Percentiles rank a stretch among this genome's conserved stretches.
Evolutionary conservation across 2,888 invertebrate species (phyloP).

Genomic region (Agonopterix arenella): DNA sequence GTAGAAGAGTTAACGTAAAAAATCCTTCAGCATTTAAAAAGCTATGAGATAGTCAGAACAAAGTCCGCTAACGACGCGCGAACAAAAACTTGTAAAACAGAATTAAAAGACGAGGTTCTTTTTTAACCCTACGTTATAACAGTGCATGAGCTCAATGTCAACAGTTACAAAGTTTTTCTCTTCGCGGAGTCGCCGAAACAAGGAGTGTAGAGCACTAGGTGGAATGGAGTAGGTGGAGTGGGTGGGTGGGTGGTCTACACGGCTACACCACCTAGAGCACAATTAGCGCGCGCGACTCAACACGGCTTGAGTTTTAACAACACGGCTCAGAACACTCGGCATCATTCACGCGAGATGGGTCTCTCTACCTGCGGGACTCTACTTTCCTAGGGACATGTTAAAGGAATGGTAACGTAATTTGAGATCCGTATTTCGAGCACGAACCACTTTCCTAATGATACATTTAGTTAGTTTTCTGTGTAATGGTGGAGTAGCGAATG

Average conservation of each 20-base stretch:
- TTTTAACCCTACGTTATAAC: conserved; percentile 20
- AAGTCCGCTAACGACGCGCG: conserved; percentile 23
- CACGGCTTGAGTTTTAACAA: conserved; percentile 75
- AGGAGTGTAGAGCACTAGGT: conserved; percentile 55
- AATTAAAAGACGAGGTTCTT: conserved; percentile 26
- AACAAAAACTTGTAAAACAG: conserved; percentile 20
- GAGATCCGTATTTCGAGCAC: conserved; percentile 9
- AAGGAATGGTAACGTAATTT: conserved; percentile 36
- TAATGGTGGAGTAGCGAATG: conserved; percentile 4
- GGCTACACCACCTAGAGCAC: conserved; percentile 39
- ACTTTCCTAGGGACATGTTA: conserved; percentile 42
- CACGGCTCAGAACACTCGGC: conserved; percentile 59
- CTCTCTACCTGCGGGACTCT: conserved; percentile 9
- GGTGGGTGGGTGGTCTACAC: conserved; percentile 12
- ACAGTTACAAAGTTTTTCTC: conserved; percentile 52
- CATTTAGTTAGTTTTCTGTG: conserved; percentile 5
- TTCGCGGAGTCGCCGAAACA: conserved; percentile 31
- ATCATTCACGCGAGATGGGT: conserved; percentile 61
- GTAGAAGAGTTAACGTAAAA: not conserved
- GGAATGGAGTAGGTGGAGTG: conserved; percentile 1
- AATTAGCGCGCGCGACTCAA: conserved; percentile 73
- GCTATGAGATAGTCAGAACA: conserved; percentile 9
- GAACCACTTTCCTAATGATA: conserved; percentile 8
- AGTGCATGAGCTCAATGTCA: conserved; percentile 58
- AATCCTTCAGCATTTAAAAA: conserved; percentile 5